Evolutionary conservation across 2,888 invertebrate genomes (phyloP), one percentile per base, ranked within the genome.

Genomic region (Drosophila stalkeri): DNA sequence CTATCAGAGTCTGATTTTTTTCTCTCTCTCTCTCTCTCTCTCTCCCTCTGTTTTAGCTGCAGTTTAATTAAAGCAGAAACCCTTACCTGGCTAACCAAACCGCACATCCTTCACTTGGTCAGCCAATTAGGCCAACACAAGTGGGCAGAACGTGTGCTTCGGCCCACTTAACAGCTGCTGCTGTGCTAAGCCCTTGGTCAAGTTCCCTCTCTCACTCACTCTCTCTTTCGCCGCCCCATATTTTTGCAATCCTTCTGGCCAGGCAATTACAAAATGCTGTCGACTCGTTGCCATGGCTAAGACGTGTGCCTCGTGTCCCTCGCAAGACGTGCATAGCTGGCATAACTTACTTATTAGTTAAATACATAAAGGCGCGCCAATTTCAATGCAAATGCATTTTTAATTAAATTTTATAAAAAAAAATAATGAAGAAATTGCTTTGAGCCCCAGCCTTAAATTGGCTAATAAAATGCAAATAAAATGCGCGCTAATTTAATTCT

Each of bases 361-460:
- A 51, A 55, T 70, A 54, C 63, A 57, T 66, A 61, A 59, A 60
- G 61, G 55, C 46, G 49, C 55, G 67, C 49, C 77, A 72, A 78
- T 88, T 76, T 65, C 83, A 80, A 86, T 79, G 85, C 64, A 86
- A 84, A 89, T 80, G 79, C 79, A 89, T 57, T 65, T 72, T 81
- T 86, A 86, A 86, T 86, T 86, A 81, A 83, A 86, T 83, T 80
- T 68, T 54, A 54, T 16, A 35, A 51, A 46, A 61, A 52, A 35
- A 46, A 46, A 49, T 27, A 41, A 49, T 27, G 37, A 37, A 52
- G 18, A 47, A n/a, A 60, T 60, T 51, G 56, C 20, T 56, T 16
- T 31, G 14, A 31, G n/a, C 27, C 47, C 33, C 57, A 33, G 16
- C 16, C 35, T 20, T 33, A 33, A 16, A 23, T 27, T n/a, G 41